Conservation (phyloP, 2,113 vertebrate species). For the Anseranas semipalmata region DNA sequence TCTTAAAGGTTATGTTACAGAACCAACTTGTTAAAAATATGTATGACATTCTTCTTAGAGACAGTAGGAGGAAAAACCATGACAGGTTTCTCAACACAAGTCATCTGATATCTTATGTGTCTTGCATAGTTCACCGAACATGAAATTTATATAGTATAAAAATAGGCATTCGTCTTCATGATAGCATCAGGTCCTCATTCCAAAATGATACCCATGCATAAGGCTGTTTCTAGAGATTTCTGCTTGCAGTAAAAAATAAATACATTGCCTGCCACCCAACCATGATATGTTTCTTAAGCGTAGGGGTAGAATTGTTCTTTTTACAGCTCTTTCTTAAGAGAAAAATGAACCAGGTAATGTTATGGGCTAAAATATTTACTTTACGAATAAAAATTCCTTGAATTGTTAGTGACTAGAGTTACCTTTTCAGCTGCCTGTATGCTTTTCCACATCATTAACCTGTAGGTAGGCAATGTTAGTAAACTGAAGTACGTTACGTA, state of each 20-base stretch:
- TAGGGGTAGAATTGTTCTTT: neutral
- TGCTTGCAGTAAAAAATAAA: neutral
- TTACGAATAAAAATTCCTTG: neutral
- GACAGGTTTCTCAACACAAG: neutral
- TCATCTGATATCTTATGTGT: neutral
- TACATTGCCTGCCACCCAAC: neutral
- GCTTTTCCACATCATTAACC: neutral
- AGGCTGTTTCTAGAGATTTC: neutral
- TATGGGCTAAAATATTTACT: neutral
- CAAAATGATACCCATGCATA: fast-evolving
- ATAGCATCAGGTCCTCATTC: neutral
- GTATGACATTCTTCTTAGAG: fast-evolving
- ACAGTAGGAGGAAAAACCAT: neutral
- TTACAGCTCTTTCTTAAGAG: neutral
- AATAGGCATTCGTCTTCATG: neutral
- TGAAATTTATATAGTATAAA: neutral
- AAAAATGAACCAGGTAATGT: neutral
- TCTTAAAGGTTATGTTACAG: neutral
- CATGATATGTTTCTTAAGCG: neutral
- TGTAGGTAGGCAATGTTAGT: neutral
- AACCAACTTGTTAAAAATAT: neutral
- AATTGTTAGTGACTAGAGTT: neutral
- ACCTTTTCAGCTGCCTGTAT: neutral
- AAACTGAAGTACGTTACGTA: neutral
- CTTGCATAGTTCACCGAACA: neutral